Percentiles rank a stretch among this genome's conserved stretches.
Evolutionary conservation across 2,888 invertebrate species (phyloP).

Genomic region (Pollenia labialis): DNA sequence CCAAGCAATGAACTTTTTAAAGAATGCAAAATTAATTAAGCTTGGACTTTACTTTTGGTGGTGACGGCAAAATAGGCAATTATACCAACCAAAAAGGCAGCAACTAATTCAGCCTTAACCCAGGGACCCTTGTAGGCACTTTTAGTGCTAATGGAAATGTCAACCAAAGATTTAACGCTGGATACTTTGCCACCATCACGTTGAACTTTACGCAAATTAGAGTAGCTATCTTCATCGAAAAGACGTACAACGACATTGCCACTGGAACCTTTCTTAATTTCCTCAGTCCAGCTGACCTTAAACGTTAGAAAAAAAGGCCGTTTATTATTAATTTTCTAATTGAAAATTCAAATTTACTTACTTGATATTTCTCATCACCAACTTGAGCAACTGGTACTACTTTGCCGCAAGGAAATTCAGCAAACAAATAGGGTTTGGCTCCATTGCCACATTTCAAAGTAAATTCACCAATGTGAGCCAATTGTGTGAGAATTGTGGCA

Average conservation of each 20-base stretch:
- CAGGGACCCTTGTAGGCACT: conserved; percentile 95
- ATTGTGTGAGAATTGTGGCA: conserved; percentile 94
- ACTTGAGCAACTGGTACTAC: conserved; percentile 93
- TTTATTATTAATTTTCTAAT: neutral
- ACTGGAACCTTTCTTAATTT: conserved; percentile 91
- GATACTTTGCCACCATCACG: conserved; percentile 88
- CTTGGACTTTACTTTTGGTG: conserved; percentile 91
- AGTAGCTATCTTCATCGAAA: conserved; percentile 96
- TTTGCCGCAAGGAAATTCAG: conserved; percentile 92
- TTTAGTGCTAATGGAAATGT: conserved; percentile 89
- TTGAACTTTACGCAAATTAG: conserved; percentile 92
- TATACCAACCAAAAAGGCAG: conserved; percentile 90
- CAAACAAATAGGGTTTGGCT: conserved; percentile 91
- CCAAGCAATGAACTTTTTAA: neutral
- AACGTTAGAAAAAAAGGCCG: conserved; percentile 55
- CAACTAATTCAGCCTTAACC: conserved; percentile 96
- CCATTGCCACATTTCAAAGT: conserved; percentile 91
- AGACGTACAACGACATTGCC: conserved; percentile 92
- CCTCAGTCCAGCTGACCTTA: conserved; percentile 97
- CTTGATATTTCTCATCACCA: conserved; percentile 93
- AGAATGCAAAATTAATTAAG: conserved; percentile 84
- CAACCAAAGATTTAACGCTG: conserved; percentile 88
- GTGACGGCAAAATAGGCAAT: conserved; percentile 95
- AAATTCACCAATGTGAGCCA: conserved; percentile 96
- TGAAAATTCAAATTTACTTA: conserved; percentile 82